Evolutionary conservation across 2,113 vertebrate genomes (phyloP).

Genomic region (Leptosomus discolor): DNA sequence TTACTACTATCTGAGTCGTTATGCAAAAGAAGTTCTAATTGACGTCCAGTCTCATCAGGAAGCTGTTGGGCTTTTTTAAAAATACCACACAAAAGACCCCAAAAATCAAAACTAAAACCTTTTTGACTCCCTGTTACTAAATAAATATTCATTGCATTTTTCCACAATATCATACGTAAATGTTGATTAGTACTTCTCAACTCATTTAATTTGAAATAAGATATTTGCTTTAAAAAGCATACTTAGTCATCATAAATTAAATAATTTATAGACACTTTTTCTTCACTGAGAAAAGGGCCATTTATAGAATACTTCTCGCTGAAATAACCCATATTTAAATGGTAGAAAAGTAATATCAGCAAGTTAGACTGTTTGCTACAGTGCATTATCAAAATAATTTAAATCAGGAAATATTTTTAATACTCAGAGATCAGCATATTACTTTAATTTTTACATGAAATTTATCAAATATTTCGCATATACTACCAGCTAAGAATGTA

Average conservation of each 20-base stretch:
- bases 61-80: not conserved
- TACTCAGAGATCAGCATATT: not conserved
- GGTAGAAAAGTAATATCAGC: not conserved
- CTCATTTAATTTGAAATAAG: not conserved
- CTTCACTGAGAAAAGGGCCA: not conserved
- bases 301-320: not conserved
- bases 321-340: not conserved
- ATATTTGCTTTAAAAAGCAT: not conserved
- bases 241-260: not conserved
- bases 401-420: not conserved
- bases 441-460: not conserved
- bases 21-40: not conserved
- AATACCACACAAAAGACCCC: not conserved
- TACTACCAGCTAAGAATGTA: not conserved
- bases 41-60: not conserved
- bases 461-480: not conserved
- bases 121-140: not conserved
- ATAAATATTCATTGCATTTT: not conserved
- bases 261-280: not conserved
- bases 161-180: not conserved
- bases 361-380: not conserved
- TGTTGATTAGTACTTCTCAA: not conserved
- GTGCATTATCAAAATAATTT: not conserved
- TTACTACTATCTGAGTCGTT: not conserved
- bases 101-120: not conserved